phyloP scores from a whole-genome alignment of 2,888 invertebrate species.

The Synanthedon formicaeformis region DNA sequence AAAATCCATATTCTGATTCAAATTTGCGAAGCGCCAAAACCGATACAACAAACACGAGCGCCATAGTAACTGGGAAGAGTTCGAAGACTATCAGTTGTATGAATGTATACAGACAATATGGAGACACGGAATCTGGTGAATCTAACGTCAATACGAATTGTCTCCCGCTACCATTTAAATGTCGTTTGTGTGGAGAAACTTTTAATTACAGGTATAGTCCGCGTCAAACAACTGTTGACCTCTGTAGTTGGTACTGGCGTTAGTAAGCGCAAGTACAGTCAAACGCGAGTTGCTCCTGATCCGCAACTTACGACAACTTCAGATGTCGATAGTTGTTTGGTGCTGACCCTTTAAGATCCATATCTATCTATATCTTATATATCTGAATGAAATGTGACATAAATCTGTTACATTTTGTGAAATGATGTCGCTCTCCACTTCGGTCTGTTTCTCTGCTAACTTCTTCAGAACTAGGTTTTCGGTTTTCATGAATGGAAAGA shows the following conservation, averaged over 20 bases:
- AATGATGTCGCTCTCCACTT: too few relatives aligned
- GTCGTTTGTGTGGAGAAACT: slow-evolving; percentile 39
- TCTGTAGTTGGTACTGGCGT: background rate
- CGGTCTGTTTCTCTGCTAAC: too few relatives aligned
- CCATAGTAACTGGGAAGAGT: slow-evolving; percentile 21
- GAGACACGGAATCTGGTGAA: slow-evolving; percentile 12
- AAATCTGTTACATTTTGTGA: too few relatives aligned
- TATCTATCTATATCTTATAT: too few relatives aligned
- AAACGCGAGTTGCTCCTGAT: too few relatives aligned
- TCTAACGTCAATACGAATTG: slow-evolving; percentile 18
- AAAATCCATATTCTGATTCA: slow-evolving; percentile 27
- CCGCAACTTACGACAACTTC: too few relatives aligned
- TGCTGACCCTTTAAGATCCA: too few relatives aligned
- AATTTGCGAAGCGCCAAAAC: slow-evolving; percentile 19
- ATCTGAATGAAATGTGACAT: too few relatives aligned
- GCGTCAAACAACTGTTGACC: background rate
- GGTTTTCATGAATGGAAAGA: too few relatives aligned
- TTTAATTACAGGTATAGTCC: slow-evolving; percentile 31
- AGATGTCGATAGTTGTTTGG: too few relatives aligned
- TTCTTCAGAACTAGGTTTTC: too few relatives aligned
- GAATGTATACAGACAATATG: slow-evolving; percentile 15
- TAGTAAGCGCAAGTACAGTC: too few relatives aligned
- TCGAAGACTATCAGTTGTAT: slow-evolving; percentile 23
- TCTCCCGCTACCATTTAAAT: slow-evolving; percentile 16
- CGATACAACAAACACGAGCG: slow-evolving; percentile 6